phyloP scores from a whole-genome alignment of 1,140 invertebrate species.

The Eumeta japonica region DNA sequence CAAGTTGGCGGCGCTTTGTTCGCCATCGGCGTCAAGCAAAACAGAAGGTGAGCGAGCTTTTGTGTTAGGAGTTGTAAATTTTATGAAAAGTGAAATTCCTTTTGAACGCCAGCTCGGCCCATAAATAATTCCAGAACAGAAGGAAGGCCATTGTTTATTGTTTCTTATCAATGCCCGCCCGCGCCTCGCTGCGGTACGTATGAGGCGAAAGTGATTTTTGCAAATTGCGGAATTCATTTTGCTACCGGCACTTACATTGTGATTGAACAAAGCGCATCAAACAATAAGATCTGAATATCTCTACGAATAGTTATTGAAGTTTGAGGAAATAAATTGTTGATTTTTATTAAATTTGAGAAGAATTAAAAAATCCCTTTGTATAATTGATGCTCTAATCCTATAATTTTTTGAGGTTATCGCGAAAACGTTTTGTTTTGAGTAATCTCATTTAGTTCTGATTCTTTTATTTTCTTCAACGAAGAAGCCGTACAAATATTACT shows the following conservation, averaged over 20 bases:
- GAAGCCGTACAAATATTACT: too few species aligned
- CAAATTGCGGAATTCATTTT: conserved; percentile 23
- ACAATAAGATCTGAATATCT: too few species aligned
- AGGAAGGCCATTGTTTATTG: conserved; percentile 52
- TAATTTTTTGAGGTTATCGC: too few species aligned
- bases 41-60: conserved; percentile 54
- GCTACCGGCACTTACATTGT: conserved; percentile 27
- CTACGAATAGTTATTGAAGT: too few species aligned
- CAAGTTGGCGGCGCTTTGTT: conserved; percentile 45
- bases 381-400: too few species aligned
- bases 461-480: too few species aligned
- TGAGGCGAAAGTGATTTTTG: conserved; percentile 35
- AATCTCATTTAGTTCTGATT: too few species aligned
- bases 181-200: background rate
- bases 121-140: conserved; percentile 52
- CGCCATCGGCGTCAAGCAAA: conserved; percentile 43
- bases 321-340: too few species aligned
- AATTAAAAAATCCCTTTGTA: too few species aligned
- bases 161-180: conserved; percentile 44
- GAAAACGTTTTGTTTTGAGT: too few species aligned
- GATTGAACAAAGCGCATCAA: too few species aligned
- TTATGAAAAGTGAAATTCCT: conserved; percentile 58
- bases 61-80: conserved; percentile 53
- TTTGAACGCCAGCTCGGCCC: conserved; percentile 44
- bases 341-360: too few species aligned